Evolutionary conservation across 2,113 vertebrate species (phyloP).

Genomic region (Chloebia gouldiae): DNA sequence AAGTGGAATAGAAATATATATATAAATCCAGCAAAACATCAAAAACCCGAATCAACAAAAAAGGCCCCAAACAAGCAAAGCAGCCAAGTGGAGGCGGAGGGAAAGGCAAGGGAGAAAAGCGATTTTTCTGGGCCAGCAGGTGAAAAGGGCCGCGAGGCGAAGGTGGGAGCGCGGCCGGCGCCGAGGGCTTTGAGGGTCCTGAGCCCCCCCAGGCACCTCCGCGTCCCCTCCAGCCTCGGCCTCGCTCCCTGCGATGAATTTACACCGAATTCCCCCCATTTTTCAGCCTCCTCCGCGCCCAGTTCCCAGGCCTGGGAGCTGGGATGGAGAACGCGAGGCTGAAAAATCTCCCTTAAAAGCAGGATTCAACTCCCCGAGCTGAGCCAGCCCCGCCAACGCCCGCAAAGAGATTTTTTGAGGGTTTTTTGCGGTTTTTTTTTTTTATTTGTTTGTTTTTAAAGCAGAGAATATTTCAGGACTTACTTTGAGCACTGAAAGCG

Average conservation of each 20-base stretch:
- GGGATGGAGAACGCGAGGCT: no score
- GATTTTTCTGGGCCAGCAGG: not conserved
- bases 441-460: not conserved
- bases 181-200: not conserved
- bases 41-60: not conserved
- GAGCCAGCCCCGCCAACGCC: not conserved
- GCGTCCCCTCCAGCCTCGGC: no score
- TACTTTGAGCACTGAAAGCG: constrained; percentile 74
- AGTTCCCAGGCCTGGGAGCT: not conserved
- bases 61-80: no score
- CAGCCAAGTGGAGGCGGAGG: no score
- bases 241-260: no score
- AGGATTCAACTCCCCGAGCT: not conserved
- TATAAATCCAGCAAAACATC: no score
- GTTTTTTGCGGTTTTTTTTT: not conserved
- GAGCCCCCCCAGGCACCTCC: no score
- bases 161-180: not conserved
- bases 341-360: not conserved
- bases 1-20: no score
- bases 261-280: not conserved
- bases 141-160: not conserved
- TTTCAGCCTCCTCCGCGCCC: not conserved
- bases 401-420: not conserved
- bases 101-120: not conserved
- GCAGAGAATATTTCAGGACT: constrained; percentile 73